These are phyloP conservation scores for Nannobrachium achirus DNA, from an alignment of 2,113 vertebrate genomes.

Conservation along the genomic window DNA sequence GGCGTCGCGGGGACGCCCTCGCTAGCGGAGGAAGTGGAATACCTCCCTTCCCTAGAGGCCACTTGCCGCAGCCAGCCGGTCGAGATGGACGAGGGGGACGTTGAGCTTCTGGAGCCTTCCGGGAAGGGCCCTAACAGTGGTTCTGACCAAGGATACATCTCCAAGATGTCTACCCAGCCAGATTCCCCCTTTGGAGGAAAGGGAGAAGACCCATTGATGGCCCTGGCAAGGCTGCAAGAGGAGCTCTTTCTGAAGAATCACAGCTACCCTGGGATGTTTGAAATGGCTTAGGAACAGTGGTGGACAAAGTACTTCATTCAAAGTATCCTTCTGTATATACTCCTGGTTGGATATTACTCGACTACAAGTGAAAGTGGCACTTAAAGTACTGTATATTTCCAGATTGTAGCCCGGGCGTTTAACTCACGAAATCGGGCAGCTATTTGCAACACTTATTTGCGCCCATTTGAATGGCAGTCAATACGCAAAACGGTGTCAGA, in stretches of 20 bases:
- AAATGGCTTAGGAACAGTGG: too few relatives aligned
- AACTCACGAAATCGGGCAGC: too few relatives aligned
- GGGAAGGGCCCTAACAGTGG: conserved; percentile 80
- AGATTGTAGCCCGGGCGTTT: too few relatives aligned
- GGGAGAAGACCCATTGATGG: conserved; percentile 67
- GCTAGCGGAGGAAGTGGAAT: conserved; percentile 34
- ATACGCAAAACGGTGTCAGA: too few relatives aligned
- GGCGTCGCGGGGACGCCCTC: conserved; percentile 12
- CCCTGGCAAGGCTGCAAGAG: conserved; percentile 82
- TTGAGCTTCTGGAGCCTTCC: conserved; percentile 41
- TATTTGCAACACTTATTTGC: too few relatives aligned
- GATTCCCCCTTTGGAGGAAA: conserved; percentile 62
- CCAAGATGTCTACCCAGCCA: conserved; percentile 77
- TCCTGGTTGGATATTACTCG: too few relatives aligned
- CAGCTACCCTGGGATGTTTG: conserved; percentile 13
- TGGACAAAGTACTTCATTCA: too few relatives aligned
- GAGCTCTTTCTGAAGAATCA: conserved; percentile 77
- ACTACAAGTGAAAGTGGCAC: too few relatives aligned
- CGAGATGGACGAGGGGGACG: conserved; percentile 53
- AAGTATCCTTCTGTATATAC: too few relatives aligned
- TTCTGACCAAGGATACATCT: conserved; percentile 92
- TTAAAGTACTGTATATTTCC: too few relatives aligned
- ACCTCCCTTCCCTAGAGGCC: conserved; percentile 4
- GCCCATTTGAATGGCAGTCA: too few relatives aligned
- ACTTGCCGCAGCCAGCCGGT: conserved; percentile 19